These are phyloP conservation scores for Phaenicophaeus curvirostris DNA, from an alignment of 2,797 vertebrate genomes.

Conservation along the genomic window DNA sequence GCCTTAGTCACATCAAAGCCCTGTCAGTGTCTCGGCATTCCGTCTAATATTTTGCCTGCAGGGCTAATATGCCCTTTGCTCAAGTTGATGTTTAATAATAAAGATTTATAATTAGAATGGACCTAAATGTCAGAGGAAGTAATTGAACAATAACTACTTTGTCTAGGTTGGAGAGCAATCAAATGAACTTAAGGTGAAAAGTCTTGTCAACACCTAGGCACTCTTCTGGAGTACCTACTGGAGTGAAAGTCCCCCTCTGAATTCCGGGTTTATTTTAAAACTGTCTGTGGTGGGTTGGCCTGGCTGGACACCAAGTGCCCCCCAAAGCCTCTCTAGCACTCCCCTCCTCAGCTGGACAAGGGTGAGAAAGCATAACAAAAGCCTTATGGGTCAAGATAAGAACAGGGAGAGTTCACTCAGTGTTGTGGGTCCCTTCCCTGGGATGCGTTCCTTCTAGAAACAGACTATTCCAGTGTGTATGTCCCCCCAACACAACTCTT, in stretches of 20 bases:
- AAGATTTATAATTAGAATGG: neutral
- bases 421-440: too few species aligned
- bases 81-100: neutral
- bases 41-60: neutral
- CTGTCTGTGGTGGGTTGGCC: too few species aligned
- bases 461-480: too few species aligned
- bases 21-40: neutral
- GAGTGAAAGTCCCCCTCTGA: neutral
- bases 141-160: neutral
- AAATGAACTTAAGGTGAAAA: conserved; percentile 33
- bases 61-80: neutral
- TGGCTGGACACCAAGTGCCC: too few species aligned
- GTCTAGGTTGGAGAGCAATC: neutral
- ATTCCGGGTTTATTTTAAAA: neutral
- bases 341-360: too few species aligned
- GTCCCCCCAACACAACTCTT: too few species aligned
- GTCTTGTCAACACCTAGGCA: neutral
- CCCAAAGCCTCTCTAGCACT: too few species aligned
- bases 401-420: too few species aligned
- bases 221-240: neutral
- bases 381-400: too few species aligned
- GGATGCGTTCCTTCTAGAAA: too few species aligned
- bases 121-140: neutral
- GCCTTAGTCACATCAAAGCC: neutral
- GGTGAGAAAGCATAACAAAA: too few species aligned